Percentiles rank a stretch among this genome's conserved stretches.
Conservation (phyloP, 2,797 vertebrate species). For the Arvicola amphibius region DNA sequence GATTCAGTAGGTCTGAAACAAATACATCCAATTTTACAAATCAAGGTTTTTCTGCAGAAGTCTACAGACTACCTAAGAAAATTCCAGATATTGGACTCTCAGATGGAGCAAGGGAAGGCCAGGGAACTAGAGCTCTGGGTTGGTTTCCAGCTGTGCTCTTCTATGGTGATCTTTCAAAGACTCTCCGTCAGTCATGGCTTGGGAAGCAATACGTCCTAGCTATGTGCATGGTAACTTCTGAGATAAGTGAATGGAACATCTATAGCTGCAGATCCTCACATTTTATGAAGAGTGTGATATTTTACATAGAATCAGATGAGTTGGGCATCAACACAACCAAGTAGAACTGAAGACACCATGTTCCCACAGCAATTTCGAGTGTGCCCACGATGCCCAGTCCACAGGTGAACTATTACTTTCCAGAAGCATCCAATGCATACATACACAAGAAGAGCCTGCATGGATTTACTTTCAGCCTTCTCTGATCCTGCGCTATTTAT, state of each 20-base stretch:
- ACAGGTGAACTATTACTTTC: neutral
- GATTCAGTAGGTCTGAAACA: constrained; percentile 49
- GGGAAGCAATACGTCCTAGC: neutral
- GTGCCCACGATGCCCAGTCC: neutral
- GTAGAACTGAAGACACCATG: neutral
- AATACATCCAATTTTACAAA: constrained; percentile 3
- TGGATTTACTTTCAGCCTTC: neutral
- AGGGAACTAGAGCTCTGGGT: neutral
- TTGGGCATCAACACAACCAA: neutral
- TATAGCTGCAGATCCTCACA: neutral
- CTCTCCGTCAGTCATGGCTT: neutral
- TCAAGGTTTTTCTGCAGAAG: neutral
- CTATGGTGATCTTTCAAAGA: neutral
- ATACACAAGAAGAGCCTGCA: neutral
- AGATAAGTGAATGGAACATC: neutral
- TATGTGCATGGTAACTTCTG: neutral
- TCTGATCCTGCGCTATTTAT: constrained; percentile 21
- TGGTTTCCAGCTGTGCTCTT: neutral
- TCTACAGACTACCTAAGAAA: neutral
- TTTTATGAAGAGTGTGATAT: neutral
- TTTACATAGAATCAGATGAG: neutral
- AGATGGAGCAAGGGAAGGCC: neutral
- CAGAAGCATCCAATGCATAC: accelerated
- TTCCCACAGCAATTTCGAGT: neutral
- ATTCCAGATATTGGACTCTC: neutral